A percentile compares a stretch with the other conserved stretches of the same genome.
Evolutionary conservation across 2,797 vertebrate species (phyloP).

Genomic region (Anomalospiza imberbis): DNA sequence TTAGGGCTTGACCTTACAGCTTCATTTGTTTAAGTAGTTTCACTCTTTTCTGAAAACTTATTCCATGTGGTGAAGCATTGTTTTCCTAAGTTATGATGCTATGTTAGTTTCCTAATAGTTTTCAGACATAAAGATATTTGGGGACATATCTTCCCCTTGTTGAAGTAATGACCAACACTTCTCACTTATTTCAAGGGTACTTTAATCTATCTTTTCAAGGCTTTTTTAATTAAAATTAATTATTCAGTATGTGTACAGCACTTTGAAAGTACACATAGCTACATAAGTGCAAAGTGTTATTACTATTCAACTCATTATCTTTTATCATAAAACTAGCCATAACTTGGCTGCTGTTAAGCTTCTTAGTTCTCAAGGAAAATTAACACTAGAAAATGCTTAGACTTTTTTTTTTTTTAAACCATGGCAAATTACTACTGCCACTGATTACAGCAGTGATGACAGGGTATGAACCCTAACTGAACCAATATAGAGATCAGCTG

Average conservation of each 20-base stretch:
- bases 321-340: constrained; percentile 64
- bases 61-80: neutral
- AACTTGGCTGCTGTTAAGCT: constrained; percentile 65
- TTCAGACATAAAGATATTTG: neutral
- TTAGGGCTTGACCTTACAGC: neutral
- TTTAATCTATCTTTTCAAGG: constrained; percentile 45
- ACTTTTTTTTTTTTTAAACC: neutral
- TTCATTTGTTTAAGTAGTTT: neutral
- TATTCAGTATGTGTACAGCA: constrained; percentile 4
- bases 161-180: neutral
- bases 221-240: constrained; percentile 48
- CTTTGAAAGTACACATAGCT: neutral
- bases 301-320: constrained; percentile 55
- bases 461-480: neutral
- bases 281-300: neutral
- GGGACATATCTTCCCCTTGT: neutral
- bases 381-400: constrained; percentile 45
- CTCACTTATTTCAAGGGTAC: neutral
- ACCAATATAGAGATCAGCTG: neutral
- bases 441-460: neutral
- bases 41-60: neutral
- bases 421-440: neutral
- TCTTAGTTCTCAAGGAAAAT: constrained; percentile 54
- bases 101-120: neutral
- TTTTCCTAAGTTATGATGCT: neutral